Base-by-base conservation (phyloP, 2,113 vertebrate genomes). In the Alligator sinensis region DNA sequence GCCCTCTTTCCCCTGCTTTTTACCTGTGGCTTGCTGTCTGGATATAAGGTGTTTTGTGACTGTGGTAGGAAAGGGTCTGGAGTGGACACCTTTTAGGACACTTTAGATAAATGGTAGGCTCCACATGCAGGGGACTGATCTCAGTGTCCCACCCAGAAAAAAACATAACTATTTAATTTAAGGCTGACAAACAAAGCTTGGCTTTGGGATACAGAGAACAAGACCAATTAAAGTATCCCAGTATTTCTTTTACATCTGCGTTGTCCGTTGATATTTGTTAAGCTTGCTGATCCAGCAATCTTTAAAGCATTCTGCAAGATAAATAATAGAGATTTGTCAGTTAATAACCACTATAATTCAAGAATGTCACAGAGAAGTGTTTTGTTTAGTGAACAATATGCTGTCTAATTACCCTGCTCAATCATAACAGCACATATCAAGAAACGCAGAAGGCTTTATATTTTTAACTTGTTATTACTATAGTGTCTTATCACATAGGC, bases 331-430 rank as follows among this genome's bases (percentile, higher is more conserved):
- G 98, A 98, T 99, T 98, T 98, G 98, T 97, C 98, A 96, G 97
- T 98, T 99, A 99, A 99, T 99, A 98, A 98, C 98, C 97, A 98
- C 98, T 97, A 99, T 99, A 99, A 99, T 98, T 99, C 98, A 99
- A 97, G 97, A 98, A 98, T 98, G 98, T 98, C 98, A 98, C 97
- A 92, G 96, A 98, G 98, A 98, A 98, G 97, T 97, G 97, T 98
- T 98, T 98, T 98, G 98, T 98, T 98, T 98, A 98, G 98, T 98
- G 98, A 99, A 99, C 98, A 99, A 98, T 98, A 98, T 98, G 98
- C 98, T 97, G 96, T 98, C 98, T 99, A 99, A 99, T 98, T 99
- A 98, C 98, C 96, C 98, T 97, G 98, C 97, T 99, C 98, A 98
- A 98, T 99, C 98, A 99, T 98, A 97, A 98, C 97, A 97, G 97